Percentiles rank a stretch among this genome's conserved stretches.
phyloP scores from a whole-genome alignment of 2,113 vertebrate species.

The Pseudolaguvia tuberculata region DNA sequence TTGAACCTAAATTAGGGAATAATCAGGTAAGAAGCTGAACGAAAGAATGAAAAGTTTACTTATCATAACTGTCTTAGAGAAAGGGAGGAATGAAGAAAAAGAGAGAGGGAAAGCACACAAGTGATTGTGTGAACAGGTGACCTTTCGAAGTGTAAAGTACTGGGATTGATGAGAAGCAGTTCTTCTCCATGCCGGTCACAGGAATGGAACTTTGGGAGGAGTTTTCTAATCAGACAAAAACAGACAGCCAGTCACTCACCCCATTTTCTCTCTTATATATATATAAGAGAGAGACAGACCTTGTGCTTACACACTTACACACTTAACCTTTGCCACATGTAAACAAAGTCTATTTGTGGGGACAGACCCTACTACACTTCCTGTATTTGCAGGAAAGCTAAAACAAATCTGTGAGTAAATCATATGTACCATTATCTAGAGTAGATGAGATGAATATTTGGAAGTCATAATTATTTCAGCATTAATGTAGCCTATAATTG shows the following conservation, averaged over 20 bases:
- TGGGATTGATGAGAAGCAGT: slow-evolving; percentile 53
- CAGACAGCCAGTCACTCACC: slow-evolving; percentile 17
- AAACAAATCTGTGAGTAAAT: slow-evolving; percentile 3
- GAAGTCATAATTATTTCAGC: slow-evolving; percentile 44
- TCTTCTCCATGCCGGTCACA: slow-evolving; percentile 47
- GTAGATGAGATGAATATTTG: slow-evolving; percentile 30
- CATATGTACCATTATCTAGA: slow-evolving; percentile 38
- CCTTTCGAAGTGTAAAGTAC: slow-evolving; percentile 54
- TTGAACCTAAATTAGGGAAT: too few relatives aligned
- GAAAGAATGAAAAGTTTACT: too few relatives aligned
- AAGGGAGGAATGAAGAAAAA: too few relatives aligned
- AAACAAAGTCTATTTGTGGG: background rate
- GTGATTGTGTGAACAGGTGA: slow-evolving; percentile 45
- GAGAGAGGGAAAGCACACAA: too few relatives aligned
- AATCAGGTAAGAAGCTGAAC: too few relatives aligned
- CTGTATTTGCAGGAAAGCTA: background rate
- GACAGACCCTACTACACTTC: background rate
- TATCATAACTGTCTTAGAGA: too few relatives aligned
- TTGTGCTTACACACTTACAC: background rate
- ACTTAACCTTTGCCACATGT: background rate
- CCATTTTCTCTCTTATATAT: background rate
- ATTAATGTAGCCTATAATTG: background rate
- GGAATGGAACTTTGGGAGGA: slow-evolving; percentile 47
- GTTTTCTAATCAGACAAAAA: slow-evolving; percentile 38
- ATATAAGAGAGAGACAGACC: background rate